Conservation (phyloP, 2,888 invertebrate genomes). For the Troides oblongomaculatus region DNA sequence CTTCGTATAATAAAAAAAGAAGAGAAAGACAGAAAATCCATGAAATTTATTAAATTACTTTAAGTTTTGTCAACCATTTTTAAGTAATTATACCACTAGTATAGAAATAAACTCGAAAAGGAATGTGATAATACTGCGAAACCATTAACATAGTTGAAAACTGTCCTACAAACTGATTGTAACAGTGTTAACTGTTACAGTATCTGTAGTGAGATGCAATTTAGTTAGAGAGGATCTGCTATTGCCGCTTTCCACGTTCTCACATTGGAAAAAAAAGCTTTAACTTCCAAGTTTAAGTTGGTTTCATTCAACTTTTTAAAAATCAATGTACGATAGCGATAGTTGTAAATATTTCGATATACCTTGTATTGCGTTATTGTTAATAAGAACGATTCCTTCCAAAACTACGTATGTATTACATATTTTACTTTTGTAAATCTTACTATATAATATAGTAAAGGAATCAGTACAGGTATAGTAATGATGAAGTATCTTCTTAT, state of each 20-base stretch:
- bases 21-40: background rate
- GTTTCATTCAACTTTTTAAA: constrained; percentile 7
- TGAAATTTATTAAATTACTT: no score
- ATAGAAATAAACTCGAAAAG: background rate
- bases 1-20: background rate
- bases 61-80: no score
- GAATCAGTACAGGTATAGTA: no score
- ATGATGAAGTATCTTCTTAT: no score
- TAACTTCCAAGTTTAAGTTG: background rate
- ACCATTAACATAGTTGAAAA: background rate
- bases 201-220: background rate
- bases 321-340: background rate
- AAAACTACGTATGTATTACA: no score
- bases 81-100: background rate
- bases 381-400: no score
- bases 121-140: background rate
- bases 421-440: no score
- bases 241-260: constrained; percentile 6
- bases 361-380: background rate
- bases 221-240: constrained; percentile 7
- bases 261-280: constrained; percentile 8
- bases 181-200: background rate
- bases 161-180: background rate
- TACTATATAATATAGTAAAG: no score
- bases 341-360: background rate